Evolutionary conservation across 2,888 invertebrate genomes (phyloP).

Genomic region (Philereme transversata): DNA sequence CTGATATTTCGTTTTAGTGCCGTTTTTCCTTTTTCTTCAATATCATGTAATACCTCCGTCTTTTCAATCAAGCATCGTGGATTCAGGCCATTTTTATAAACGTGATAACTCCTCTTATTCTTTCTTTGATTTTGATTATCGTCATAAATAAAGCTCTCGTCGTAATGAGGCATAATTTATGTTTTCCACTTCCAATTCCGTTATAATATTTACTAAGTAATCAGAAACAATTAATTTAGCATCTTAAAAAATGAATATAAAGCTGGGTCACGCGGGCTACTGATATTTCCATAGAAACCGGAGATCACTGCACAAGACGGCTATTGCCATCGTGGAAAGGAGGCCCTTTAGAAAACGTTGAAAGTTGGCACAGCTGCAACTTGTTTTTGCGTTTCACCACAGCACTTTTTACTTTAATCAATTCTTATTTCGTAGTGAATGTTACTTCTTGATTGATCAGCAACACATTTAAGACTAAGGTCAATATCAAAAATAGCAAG

Average conservation of each 20-base stretch:
- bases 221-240: background rate
- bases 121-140: constrained; percentile 77
- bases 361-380: constrained; percentile 61
- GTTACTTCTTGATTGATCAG: constrained; percentile 24
- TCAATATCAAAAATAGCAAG: constrained; percentile 72
- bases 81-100: constrained; percentile 74
- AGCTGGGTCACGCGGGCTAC: constrained; percentile 41
- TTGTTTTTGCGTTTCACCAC: constrained; percentile 43
- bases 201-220: constrained; percentile 7
- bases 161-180: constrained; percentile 78
- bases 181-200: constrained; percentile 13
- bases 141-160: constrained; percentile 78
- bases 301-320: constrained; percentile 49
- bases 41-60: constrained; percentile 62
- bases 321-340: constrained; percentile 60
- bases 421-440: constrained; percentile 21
- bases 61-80: constrained; percentile 64
- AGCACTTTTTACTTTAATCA: constrained; percentile 32
- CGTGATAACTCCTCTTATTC: constrained; percentile 80
- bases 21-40: constrained; percentile 70
- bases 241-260: constrained; percentile 15
- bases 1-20: constrained; percentile 75
- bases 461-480: constrained; percentile 37
- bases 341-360: constrained; percentile 73
- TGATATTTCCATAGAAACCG: constrained; percentile 55